Conservation (phyloP, 2,888 invertebrate species). For the Lasioglossum lativentre region DNA sequence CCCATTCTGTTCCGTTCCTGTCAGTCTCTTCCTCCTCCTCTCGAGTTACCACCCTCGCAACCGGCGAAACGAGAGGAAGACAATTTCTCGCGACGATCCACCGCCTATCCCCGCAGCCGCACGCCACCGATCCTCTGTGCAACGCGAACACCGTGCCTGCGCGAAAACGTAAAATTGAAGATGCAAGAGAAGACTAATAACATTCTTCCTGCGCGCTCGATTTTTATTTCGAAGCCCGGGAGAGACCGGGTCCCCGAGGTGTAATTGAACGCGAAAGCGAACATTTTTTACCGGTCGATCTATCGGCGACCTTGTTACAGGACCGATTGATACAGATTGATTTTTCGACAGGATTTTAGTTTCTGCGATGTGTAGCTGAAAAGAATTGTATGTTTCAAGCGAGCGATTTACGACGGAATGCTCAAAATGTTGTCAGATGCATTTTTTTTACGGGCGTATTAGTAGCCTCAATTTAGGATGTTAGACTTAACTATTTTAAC, state of each 20-base stretch:
- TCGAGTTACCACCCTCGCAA: constrained; percentile 2
- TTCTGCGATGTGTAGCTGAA: too few relatives aligned
- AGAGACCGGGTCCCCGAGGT: neutral
- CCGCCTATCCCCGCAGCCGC: constrained; percentile 14
- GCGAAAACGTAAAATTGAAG: neutral
- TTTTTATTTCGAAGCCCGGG: neutral
- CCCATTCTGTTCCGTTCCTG: neutral
- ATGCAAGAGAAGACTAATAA: neutral
- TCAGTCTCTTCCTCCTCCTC: constrained; percentile 21
- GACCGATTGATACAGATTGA: neutral
- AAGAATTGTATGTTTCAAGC: too few relatives aligned
- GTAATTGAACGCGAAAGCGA: neutral
- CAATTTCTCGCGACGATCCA: constrained; percentile 66
- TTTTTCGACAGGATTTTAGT: neutral
- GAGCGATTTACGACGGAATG: too few relatives aligned
- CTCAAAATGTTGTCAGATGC: too few relatives aligned
- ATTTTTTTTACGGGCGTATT: too few relatives aligned
- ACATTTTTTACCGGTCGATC: neutral
- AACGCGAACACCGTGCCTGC: constrained; percentile 42
- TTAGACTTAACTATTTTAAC: too few relatives aligned
- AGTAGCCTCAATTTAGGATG: too few relatives aligned
- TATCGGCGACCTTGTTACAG: too few relatives aligned
- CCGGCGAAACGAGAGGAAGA: constrained; percentile 53
- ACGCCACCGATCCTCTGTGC: constrained; percentile 52
- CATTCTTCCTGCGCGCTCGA: neutral